Conservation (phyloP, 2,113 vertebrate species). For the Astatoreochromis straeleni region DNA sequence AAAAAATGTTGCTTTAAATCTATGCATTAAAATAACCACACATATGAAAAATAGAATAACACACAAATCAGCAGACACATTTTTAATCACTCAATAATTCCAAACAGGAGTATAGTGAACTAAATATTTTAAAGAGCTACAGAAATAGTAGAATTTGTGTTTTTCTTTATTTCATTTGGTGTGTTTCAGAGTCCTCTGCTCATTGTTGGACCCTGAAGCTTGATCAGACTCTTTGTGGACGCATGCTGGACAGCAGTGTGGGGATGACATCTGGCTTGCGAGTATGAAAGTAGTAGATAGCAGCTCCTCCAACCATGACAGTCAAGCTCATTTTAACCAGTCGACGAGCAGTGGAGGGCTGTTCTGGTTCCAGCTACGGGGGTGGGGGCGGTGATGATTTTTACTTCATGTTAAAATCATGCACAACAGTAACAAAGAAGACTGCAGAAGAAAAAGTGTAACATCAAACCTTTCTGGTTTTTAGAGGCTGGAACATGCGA, state of each 20-base stretch:
- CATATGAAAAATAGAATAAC: background rate
- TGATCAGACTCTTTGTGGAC: background rate
- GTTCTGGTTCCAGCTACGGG: background rate
- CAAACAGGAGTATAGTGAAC: background rate
- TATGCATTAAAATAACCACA: background rate
- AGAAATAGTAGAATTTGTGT: background rate
- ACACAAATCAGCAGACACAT: background rate
- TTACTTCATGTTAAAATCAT: background rate
- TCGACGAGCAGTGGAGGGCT: background rate
- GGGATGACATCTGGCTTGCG: background rate
- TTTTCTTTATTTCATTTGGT: background rate
- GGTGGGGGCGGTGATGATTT: background rate
- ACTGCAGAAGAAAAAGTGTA: constrained; percentile 42
- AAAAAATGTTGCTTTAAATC: background rate
- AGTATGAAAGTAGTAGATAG: background rate
- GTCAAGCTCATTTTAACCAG: background rate
- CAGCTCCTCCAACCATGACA: background rate
- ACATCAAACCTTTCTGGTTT: constrained; percentile 62
- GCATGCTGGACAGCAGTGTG: background rate
- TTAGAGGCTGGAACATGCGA: constrained; percentile 57
- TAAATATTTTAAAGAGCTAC: background rate
- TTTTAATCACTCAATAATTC: background rate
- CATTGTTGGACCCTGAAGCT: background rate
- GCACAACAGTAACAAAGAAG: background rate
- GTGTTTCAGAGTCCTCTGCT: background rate